Evolutionary conservation across 2,888 invertebrate genomes (phyloP).

Genomic region (Drosophila hamatofila): DNA sequence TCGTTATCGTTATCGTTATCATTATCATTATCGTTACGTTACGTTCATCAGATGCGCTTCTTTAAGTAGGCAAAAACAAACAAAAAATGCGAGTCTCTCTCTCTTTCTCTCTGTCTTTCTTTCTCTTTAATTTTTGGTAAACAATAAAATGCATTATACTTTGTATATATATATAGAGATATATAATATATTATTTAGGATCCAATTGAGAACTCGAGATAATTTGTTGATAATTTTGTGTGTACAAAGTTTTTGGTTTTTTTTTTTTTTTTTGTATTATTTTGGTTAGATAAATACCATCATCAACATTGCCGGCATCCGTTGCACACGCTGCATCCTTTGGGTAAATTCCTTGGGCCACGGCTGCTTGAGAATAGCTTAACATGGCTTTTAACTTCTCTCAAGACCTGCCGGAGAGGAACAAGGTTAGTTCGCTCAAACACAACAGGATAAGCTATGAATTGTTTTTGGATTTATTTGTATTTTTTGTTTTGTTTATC

Average conservation of each 20-base stretch:
- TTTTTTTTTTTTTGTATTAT: slow-evolving; percentile 48
- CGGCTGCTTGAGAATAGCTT: slow-evolving; percentile 80
- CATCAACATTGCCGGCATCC: slow-evolving; percentile 73
- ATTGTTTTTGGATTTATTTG: slow-evolving; percentile 55
- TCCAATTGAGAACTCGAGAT: slow-evolving; percentile 80
- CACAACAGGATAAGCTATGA: slow-evolving; percentile 85
- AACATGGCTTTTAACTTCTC: slow-evolving; percentile 79
- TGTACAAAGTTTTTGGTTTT: slow-evolving; percentile 73
- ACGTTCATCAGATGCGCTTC: slow-evolving; percentile 69
- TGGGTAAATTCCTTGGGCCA: slow-evolving; percentile 56
- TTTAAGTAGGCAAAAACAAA: slow-evolving; percentile 74
- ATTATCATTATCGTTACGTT: slow-evolving; percentile 57
- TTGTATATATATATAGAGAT: slow-evolving; percentile 53
- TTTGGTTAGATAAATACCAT: slow-evolving; percentile 84
- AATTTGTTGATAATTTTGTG: slow-evolving; percentile 82
- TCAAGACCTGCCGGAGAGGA: slow-evolving; percentile 86
- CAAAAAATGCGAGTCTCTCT: slow-evolving; percentile 78
- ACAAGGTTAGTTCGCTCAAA: slow-evolving; percentile 86
- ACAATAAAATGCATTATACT: slow-evolving; percentile 67
- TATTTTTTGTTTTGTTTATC: slow-evolving; percentile 54
- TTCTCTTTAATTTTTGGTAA: slow-evolving; percentile 58
- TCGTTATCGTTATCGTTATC: slow-evolving; percentile 42
- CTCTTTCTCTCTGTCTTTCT: slow-evolving; percentile 43
- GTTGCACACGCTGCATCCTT: slow-evolving; percentile 60
- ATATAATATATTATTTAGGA: slow-evolving; percentile 66